Evolutionary conservation across 2,797 vertebrate species (phyloP).

Genomic region (Cephalopachus bancanus): DNA sequence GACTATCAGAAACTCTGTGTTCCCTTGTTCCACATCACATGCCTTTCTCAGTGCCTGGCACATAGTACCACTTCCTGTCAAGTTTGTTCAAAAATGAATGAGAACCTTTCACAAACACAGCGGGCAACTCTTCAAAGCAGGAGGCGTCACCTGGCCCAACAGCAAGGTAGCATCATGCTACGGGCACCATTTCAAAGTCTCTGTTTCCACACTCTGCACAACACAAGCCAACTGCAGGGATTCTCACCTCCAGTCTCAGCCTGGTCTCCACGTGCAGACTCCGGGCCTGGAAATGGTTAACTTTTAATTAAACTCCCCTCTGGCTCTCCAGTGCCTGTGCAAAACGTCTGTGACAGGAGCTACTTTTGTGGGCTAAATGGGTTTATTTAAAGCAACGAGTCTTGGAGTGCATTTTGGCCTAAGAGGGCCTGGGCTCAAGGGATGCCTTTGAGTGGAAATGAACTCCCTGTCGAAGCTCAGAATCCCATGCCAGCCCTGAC

Average conservation of each 20-base stretch:
- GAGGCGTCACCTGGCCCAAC: background rate
- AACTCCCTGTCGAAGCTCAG: constrained; percentile 74
- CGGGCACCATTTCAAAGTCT: background rate
- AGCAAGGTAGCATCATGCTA: fast-evolving
- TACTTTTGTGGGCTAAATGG: constrained; percentile 67
- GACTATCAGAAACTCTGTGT: fast-evolving
- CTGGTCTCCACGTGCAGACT: fast-evolving
- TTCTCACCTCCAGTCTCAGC: background rate
- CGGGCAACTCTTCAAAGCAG: background rate
- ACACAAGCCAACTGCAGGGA: fast-evolving
- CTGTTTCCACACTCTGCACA: fast-evolving
- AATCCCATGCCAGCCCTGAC: constrained; percentile 59
- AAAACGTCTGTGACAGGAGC: constrained; percentile 77
- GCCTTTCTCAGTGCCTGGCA: fast-evolving
- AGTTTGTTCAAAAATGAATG: background rate
- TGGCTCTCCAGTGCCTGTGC: constrained; percentile 47
- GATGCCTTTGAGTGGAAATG: constrained; percentile 73
- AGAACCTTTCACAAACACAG: background rate
- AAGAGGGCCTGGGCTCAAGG: constrained; percentile 76
- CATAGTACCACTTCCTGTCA: fast-evolving
- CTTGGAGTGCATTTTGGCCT: constrained; percentile 78
- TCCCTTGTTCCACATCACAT: fast-evolving
- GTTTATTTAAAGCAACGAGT: constrained; percentile 81
- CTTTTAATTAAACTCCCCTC: constrained; percentile 84
- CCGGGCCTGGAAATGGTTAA: constrained; percentile 35